Conservation (phyloP, 2,888 invertebrate species). For the Crepidodera aurea region DNA sequence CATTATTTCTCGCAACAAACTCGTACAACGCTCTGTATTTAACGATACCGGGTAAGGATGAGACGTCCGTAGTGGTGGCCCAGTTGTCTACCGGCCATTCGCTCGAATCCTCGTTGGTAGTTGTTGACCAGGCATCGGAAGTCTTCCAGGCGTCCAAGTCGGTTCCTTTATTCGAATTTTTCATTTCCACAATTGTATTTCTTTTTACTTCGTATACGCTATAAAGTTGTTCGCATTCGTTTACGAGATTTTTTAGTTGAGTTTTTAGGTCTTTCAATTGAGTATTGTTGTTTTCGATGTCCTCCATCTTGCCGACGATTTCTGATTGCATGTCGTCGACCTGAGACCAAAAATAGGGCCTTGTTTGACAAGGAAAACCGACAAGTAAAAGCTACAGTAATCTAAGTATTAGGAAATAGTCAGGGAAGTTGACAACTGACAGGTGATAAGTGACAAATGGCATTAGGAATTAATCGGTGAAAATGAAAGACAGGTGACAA, state of each 20-base stretch:
- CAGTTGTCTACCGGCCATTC: slow-evolving; percentile 64
- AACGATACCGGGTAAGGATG: slow-evolving; percentile 63
- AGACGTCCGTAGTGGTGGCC: slow-evolving; percentile 51
- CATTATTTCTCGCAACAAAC: slow-evolving; percentile 89
- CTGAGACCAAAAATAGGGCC: slow-evolving; percentile 53
- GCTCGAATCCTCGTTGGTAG: slow-evolving; percentile 47
- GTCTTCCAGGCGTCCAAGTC: slow-evolving; percentile 67
- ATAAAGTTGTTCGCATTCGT: slow-evolving; percentile 74
- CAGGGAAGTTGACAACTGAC: too few relatives aligned
- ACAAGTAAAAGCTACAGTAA: too few relatives aligned
- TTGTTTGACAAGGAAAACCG: too few relatives aligned
- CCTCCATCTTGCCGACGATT: slow-evolving; percentile 79
- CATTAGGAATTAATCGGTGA: too few relatives aligned
- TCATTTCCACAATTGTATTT: slow-evolving; percentile 60
- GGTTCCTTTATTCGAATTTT: slow-evolving; percentile 58
- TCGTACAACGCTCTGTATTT: slow-evolving; percentile 93
- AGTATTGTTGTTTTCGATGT: slow-evolving; percentile 81
- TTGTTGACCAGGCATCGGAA: slow-evolving; percentile 63
- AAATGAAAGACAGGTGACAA: too few relatives aligned
- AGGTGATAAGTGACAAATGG: too few relatives aligned
- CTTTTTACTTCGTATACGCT: slow-evolving; percentile 75
- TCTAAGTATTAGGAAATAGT: too few relatives aligned
- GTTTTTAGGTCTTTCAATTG: slow-evolving; percentile 78
- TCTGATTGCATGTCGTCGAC: slow-evolving; percentile 80
- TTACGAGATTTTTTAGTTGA: slow-evolving; percentile 71